A percentile compares a stretch with the other conserved stretches of the same genome.
Evolutionary conservation across 2,888 invertebrate species (phyloP).

Genomic region (Bimastos eiseni): DNA sequence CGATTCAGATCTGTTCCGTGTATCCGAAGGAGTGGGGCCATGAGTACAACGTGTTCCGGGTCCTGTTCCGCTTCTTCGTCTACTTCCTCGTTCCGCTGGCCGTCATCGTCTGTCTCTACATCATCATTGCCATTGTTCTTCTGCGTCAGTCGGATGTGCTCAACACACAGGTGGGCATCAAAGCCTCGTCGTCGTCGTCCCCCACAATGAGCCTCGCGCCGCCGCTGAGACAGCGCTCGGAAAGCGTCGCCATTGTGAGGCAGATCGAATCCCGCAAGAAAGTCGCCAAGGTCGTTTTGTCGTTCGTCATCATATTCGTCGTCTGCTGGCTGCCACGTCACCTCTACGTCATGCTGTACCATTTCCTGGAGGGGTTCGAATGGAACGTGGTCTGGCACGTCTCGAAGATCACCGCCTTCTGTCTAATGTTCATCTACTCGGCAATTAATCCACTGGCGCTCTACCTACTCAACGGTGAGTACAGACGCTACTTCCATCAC

Average conservation of each 20-base stretch:
- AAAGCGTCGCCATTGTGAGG: neutral
- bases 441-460: constrained; percentile 90
- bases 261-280: constrained; percentile 60
- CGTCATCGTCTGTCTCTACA: constrained; percentile 83
- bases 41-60: constrained; percentile 46
- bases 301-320: constrained; percentile 47
- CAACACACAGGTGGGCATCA: constrained; percentile 38
- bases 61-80: constrained; percentile 67
- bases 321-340: constrained; percentile 51
- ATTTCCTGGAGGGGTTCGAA: constrained; percentile 37
- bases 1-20: constrained; percentile 43
- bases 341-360: constrained; percentile 48
- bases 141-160: constrained; percentile 66
- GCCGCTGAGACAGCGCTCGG: neutral
- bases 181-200: neutral
- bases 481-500: constrained; percentile 85
- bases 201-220: neutral
- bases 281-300: constrained; percentile 54
- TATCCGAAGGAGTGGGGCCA: constrained; percentile 45
- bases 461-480: constrained; percentile 87
- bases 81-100: constrained; percentile 83
- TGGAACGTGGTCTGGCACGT: constrained; percentile 45
- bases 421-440: constrained; percentile 79
- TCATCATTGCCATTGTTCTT: constrained; percentile 79
- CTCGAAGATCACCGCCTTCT: constrained; percentile 77